phyloP scores from a whole-genome alignment of 2,797 vertebrate species.

The Fistularia commersonii region DNA sequence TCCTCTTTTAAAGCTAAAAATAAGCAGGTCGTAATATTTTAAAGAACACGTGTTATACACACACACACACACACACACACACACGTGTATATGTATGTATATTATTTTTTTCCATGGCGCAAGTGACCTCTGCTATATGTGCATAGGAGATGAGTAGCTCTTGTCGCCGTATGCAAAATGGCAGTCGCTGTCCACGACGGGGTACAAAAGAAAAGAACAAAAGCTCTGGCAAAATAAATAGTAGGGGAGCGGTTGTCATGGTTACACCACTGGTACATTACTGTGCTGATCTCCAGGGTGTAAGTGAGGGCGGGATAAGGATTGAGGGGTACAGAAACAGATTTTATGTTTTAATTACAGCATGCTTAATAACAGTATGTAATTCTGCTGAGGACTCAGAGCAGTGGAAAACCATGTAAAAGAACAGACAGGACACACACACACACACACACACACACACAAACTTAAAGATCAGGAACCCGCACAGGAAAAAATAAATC shows the following conservation, averaged over 20 bases:
- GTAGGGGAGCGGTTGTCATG: slow-evolving; percentile 69
- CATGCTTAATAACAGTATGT: slow-evolving; percentile 55
- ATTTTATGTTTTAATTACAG: slow-evolving; percentile 62
- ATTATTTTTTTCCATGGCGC: too few species aligned
- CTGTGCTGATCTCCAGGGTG: slow-evolving; percentile 40
- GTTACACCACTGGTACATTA: slow-evolving; percentile 57
- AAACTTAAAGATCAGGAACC: not conserved
- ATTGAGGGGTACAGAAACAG: slow-evolving; percentile 20
- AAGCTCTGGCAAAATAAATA: slow-evolving; percentile 57
- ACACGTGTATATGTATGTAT: too few species aligned
- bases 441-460: slow-evolving; percentile 2
- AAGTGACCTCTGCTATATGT: too few species aligned
- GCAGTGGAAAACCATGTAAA: slow-evolving; percentile 25
- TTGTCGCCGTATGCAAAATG: slow-evolving; percentile 30
- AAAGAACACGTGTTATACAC: too few species aligned
- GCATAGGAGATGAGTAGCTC: slow-evolving; percentile 29
- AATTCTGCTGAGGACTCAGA: slow-evolving; percentile 28
- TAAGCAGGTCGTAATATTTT: too few species aligned
- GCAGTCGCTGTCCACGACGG: not conserved
- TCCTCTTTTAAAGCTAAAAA: too few species aligned
- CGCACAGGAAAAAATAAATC: not conserved
- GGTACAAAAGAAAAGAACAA: slow-evolving; percentile 50
- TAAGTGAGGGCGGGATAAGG: slow-evolving; percentile 14
- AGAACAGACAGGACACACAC: slow-evolving; percentile 6
- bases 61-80: too few species aligned